Evolutionary conservation across 2,888 invertebrate species (phyloP), one percentile per base, ranked within the genome.

Genomic region (Archips xylosteana): DNA sequence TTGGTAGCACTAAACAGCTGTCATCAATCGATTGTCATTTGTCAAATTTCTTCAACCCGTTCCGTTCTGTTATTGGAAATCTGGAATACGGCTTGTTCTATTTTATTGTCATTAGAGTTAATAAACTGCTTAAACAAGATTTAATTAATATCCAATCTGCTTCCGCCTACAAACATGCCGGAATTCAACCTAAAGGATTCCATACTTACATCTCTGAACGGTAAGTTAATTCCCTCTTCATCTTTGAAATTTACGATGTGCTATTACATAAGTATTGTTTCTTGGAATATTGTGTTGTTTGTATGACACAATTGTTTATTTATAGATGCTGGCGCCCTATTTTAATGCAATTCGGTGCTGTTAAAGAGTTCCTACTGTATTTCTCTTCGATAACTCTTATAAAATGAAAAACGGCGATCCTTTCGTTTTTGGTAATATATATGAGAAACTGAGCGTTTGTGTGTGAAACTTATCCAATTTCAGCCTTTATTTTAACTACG

Each of bases 261-360:
- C 77, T 75, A 85, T 94, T 94, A 94, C 87, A 93, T 94, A 93
- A 94, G 92, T 90, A 83, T 81, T 85, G 82, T 89, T 89, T 89
- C 83, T 78, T 79, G 74, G 77, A 83, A 83, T 85, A 85, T 86
- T 85, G 84, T 84, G 82, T 82, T 83, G 81, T 83, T 83, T 83
- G 80, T 85, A 82, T 92, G 90, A 92, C 89, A 89, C 82, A 83
- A 87, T 87, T 87, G 85, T 90, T 89, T 91, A 92, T 91, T 94
- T 94, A 91, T 94, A 94, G 94, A 88, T 84, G 76, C 83, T 76
- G 84, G 79, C 86, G 86, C 80, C 85, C 89, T 87, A 86, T 84
- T 83, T 89, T 82, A 80, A 81, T 79, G 75, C 81, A 79, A 85
- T 79, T 78, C 78, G 76, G 71, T 75, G 82, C 79, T 77, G 80